Percentiles rank a stretch among this genome's conserved stretches.
Conservation (phyloP, 2,888 invertebrate species). For the Isotomurus palustris region DNA sequence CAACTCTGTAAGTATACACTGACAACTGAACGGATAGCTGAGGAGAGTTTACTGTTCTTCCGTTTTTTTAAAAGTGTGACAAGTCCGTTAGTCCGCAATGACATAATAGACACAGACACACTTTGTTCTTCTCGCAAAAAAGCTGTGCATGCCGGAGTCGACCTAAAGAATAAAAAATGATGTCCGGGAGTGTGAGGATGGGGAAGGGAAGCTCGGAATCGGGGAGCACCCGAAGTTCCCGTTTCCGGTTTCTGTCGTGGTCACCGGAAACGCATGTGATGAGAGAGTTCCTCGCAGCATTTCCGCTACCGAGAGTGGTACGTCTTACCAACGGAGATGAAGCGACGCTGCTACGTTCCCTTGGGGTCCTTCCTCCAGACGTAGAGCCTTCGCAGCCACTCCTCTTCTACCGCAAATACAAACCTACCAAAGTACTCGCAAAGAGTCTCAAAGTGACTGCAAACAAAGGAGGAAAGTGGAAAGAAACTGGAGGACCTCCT, state of each 20-base stretch:
- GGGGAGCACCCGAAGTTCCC: constrained; percentile 39
- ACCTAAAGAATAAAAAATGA: too few species aligned
- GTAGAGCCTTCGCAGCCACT: constrained; percentile 55
- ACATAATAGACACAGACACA: not conserved
- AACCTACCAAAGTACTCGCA: constrained; percentile 61
- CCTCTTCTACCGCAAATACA: constrained; percentile 60
- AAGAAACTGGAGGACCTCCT: constrained; percentile 55
- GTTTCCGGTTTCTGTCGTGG: constrained; percentile 43
- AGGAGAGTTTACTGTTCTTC: too few species aligned
- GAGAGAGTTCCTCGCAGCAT: constrained; percentile 38
- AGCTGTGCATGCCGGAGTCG: too few species aligned
- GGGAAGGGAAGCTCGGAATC: constrained; percentile 35
- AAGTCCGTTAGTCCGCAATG: too few species aligned
- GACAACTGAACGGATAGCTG: too few species aligned
- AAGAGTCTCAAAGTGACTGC: constrained; percentile 53
- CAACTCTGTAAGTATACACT: too few species aligned
- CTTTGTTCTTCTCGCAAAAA: not conserved
- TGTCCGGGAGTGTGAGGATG: constrained; percentile 38
- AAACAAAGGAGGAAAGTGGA: constrained; percentile 46
- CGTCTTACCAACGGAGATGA: constrained; percentile 44
- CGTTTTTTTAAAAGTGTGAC: too few species aligned
- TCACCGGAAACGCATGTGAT: constrained; percentile 39
- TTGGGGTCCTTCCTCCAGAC: constrained; percentile 46
- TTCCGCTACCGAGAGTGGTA: constrained; percentile 41
- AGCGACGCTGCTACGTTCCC: constrained; percentile 35